Evolutionary conservation across 2,888 invertebrate genomes (phyloP).

Genomic region (Cosmorhoe ocellata): DNA sequence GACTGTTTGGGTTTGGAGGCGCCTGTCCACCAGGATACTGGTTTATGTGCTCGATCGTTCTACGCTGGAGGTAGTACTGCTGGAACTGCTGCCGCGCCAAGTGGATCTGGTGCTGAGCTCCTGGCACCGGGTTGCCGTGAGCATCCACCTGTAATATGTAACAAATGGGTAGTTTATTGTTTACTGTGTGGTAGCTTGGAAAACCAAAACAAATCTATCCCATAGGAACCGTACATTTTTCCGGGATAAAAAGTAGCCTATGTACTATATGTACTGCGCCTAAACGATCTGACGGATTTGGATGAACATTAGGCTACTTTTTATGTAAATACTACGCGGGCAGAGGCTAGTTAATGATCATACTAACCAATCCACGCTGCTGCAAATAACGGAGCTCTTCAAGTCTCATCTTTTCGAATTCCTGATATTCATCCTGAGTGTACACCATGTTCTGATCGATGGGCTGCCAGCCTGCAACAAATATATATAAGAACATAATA

Average conservation of each 20-base stretch:
- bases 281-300: no score
- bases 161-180: neutral
- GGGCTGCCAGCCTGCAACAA: conserved; percentile 90
- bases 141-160: conserved; percentile 57
- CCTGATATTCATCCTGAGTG: conserved; percentile 91
- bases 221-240: no score
- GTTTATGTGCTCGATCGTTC: conserved; percentile 36
- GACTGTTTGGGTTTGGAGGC: conserved; percentile 25
- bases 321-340: no score
- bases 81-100: conserved; percentile 60
- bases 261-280: no score
- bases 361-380: conserved; percentile 85
- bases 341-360: neutral
- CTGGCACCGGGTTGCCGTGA: conserved; percentile 67
- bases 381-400: conserved; percentile 86
- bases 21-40: conserved; percentile 41
- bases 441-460: conserved; percentile 93
- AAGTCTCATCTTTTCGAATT: conserved; percentile 85
- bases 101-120: conserved; percentile 67
- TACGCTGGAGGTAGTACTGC: conserved; percentile 51
- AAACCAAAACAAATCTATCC: no score
- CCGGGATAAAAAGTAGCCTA: no score
- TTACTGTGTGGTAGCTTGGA: no score
- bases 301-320: no score
- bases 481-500: no score